These are phyloP conservation scores for Merluccius polli DNA, from an alignment of 2,797 vertebrate species.

Conservation along the genomic window DNA sequence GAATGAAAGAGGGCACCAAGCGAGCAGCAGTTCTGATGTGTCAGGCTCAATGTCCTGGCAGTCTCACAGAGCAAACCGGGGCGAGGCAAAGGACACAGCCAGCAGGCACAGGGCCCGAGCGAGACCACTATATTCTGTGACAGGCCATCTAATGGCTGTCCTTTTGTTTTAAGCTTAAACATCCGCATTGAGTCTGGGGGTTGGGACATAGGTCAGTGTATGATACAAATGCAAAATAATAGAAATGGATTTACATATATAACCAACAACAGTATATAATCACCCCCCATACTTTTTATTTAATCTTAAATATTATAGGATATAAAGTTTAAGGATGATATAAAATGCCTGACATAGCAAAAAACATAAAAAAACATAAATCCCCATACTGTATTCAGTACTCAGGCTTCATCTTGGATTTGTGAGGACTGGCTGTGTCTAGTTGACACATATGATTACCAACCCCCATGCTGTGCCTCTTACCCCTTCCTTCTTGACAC, in stretches of 20 bases:
- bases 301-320: not conserved
- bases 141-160: slow-evolving; percentile 74
- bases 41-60: slow-evolving; percentile 77
- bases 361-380: slow-evolving; percentile 54
- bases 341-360: slow-evolving; percentile 22
- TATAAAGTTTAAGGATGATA: not conserved
- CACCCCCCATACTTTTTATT: not conserved
- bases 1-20: slow-evolving; percentile 76
- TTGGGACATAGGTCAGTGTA: slow-evolving; percentile 54
- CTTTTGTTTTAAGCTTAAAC: slow-evolving; percentile 68
- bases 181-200: slow-evolving; percentile 56
- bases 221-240: not conserved
- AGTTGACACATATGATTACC: slow-evolving; percentile 76
- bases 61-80: slow-evolving; percentile 70
- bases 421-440: slow-evolving; percentile 59
- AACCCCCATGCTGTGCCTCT: slow-evolving; percentile 63
- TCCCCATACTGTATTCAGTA: slow-evolving; percentile 64
- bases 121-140: slow-evolving; percentile 73
- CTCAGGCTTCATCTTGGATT: slow-evolving; percentile 37
- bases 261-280: not conserved
- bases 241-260: not conserved
- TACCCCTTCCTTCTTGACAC: slow-evolving; percentile 73
- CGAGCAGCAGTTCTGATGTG: slow-evolving; percentile 75
- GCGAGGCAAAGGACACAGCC: slow-evolving; percentile 76
- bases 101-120: slow-evolving; percentile 67